Percentiles rank a stretch among this genome's conserved stretches.
Conservation (phyloP, 1,140 invertebrate species). For the Drosophila navojoa region DNA sequence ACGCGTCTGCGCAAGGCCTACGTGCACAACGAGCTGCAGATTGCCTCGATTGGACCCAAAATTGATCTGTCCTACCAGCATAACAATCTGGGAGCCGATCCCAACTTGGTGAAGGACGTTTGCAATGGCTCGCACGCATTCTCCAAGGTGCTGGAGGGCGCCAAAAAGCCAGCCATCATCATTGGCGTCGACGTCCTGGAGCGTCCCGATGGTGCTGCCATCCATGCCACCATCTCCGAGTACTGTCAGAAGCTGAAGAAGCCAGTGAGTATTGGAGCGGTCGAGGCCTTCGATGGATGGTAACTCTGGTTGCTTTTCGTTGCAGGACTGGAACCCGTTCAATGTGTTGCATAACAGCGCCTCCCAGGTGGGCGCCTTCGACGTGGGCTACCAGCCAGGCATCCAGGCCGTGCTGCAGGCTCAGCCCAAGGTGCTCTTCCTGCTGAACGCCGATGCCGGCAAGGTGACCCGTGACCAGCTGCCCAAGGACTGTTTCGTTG, state of each 20-base stretch:
- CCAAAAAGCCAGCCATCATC: slow-evolving; percentile 96
- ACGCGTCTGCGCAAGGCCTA: slow-evolving; percentile 97
- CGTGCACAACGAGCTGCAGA: slow-evolving; percentile 92
- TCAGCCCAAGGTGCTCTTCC: slow-evolving; percentile 92
- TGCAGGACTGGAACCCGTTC: slow-evolving; percentile 88
- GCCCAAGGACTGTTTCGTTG: slow-evolving; percentile 92
- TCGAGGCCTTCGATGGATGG: not conserved
- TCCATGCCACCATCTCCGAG: slow-evolving; percentile 90
- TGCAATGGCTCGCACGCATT: slow-evolving; percentile 91
- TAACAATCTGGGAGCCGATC: slow-evolving; percentile 93
- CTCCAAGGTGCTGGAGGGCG: slow-evolving; percentile 88
- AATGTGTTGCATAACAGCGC: slow-evolving; percentile 96
- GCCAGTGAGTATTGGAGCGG: slow-evolving; percentile 71
- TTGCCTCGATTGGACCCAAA: slow-evolving; percentile 94
- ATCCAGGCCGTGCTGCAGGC: slow-evolving; percentile 88
- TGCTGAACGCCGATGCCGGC: slow-evolving; percentile 96
- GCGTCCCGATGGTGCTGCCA: slow-evolving; percentile 90
- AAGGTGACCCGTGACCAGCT: slow-evolving; percentile 91
- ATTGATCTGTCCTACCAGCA: slow-evolving; percentile 98
- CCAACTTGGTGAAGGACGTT: slow-evolving; percentile 90
- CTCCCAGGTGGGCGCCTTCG: slow-evolving; percentile 97
- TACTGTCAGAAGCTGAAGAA: slow-evolving; percentile 87
- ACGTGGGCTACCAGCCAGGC: slow-evolving; percentile 95
- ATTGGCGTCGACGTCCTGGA: slow-evolving; percentile 94
- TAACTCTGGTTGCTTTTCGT: not conserved